Conservation (phyloP, 2,888 invertebrate species). For the Sesia bembeciformis region DNA sequence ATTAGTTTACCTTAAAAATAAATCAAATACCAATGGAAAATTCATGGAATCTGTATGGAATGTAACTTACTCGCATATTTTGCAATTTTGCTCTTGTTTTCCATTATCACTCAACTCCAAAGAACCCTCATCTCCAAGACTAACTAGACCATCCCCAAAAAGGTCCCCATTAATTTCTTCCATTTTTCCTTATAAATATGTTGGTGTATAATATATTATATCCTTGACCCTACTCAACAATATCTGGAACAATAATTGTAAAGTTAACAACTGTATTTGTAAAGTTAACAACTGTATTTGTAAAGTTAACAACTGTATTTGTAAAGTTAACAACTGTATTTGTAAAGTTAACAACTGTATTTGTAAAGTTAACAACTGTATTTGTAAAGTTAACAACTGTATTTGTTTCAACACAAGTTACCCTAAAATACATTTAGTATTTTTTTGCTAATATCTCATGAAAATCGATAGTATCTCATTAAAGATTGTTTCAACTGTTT, state of each 20-base stretch:
- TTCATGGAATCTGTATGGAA: background rate
- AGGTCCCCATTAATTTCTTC: slow-evolving; percentile 75
- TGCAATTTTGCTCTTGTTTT: slow-evolving; percentile 76
- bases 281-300: no score
- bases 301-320: background rate
- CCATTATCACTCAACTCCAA: slow-evolving; percentile 65
- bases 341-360: background rate
- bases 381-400: background rate
- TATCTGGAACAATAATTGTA: slow-evolving; percentile 36
- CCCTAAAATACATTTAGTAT: no score
- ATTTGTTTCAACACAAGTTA: no score
- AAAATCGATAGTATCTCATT: no score
- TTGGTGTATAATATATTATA: slow-evolving; percentile 54
- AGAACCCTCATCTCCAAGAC: slow-evolving; percentile 66
- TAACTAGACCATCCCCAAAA: slow-evolving; percentile 64
- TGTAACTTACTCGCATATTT: slow-evolving; percentile 76
- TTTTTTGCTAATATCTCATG: no score
- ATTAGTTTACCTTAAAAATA: background rate
- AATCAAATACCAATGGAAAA: background rate
- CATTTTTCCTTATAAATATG: slow-evolving; percentile 73
- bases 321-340: background rate
- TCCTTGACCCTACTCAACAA: slow-evolving; percentile 55
- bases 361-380: background rate
- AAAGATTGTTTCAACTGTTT: no score
- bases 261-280: no score